Conservation (phyloP, 2,113 vertebrate genomes). For the Raphicerus campestris region DNA sequence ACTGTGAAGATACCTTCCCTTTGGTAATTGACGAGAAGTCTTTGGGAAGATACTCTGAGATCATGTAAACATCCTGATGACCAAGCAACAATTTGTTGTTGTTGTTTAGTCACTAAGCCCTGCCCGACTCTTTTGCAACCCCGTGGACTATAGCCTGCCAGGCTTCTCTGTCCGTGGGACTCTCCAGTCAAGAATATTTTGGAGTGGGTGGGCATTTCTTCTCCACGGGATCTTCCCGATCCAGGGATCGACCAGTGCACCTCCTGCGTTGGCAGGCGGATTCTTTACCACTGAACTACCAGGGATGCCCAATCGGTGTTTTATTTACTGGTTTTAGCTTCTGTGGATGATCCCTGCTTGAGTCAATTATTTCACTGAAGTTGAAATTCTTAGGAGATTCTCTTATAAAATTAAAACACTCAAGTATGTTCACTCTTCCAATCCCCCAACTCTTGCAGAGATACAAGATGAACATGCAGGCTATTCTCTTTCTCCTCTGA, state of each 20-base stretch:
- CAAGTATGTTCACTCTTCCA: neutral
- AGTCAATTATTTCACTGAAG: neutral
- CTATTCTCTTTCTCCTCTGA: neutral
- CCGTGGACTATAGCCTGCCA: neutral
- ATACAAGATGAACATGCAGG: neutral
- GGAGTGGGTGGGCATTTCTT: neutral
- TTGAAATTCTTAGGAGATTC: neutral
- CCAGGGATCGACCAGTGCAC: neutral
- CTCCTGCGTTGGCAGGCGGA: neutral
- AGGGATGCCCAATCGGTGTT: neutral
- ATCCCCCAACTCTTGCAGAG: neutral
- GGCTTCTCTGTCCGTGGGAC: neutral
- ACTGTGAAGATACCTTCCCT: neutral
- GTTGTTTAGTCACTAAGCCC: neutral
- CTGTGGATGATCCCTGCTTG: neutral
- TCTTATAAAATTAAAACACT: neutral
- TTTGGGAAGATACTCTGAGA: neutral
- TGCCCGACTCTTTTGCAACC: neutral
- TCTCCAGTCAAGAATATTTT: neutral
- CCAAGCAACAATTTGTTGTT: neutral
- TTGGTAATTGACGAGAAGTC: neutral
- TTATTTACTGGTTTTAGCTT: neutral
- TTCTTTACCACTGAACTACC: neutral
- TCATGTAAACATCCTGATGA: neutral
- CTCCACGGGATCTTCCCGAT: neutral